Evolutionary conservation across 2,113 vertebrate species (phyloP).

Genomic region (Zapus hudsonius): DNA sequence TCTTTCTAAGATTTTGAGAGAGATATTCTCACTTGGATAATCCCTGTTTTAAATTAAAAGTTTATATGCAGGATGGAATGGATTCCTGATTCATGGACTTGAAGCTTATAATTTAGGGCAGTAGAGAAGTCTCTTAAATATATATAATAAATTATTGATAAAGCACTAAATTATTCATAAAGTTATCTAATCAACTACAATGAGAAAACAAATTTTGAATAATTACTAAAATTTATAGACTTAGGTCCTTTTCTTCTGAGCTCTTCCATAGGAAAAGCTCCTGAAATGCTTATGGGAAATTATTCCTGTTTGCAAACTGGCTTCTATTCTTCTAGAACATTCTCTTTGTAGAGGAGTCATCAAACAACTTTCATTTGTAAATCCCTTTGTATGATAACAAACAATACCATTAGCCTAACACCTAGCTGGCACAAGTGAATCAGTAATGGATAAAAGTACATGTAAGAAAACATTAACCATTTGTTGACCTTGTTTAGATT

Average conservation of each 20-base stretch:
- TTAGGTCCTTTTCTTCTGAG: not conserved
- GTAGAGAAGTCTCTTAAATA: not conserved
- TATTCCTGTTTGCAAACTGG: not conserved
- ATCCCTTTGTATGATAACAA: not conserved
- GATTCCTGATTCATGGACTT: not conserved
- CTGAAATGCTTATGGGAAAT: not conserved
- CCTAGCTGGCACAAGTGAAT: not conserved
- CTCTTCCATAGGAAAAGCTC: not conserved
- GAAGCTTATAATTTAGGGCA: not conserved
- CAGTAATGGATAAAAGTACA: not conserved
- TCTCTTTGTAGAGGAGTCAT: not conserved
- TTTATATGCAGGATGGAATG: not conserved
- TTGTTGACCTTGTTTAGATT: not conserved
- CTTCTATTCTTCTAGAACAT: not conserved
- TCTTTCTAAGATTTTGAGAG: not conserved
- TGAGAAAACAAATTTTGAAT: slow-evolving; percentile 34
- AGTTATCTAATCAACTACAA: not conserved
- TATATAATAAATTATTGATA: not conserved
- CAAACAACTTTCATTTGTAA: not conserved
- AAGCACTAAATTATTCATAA: not conserved
- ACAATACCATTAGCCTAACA: not conserved
- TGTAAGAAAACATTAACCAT: not conserved
- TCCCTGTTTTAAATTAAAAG: not conserved
- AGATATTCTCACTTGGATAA: not conserved
- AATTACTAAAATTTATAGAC: not conserved